These are phyloP conservation scores for Zaprionus kolodkinae DNA, from an alignment of 1,140 invertebrate species.

Conservation along the genomic window DNA sequence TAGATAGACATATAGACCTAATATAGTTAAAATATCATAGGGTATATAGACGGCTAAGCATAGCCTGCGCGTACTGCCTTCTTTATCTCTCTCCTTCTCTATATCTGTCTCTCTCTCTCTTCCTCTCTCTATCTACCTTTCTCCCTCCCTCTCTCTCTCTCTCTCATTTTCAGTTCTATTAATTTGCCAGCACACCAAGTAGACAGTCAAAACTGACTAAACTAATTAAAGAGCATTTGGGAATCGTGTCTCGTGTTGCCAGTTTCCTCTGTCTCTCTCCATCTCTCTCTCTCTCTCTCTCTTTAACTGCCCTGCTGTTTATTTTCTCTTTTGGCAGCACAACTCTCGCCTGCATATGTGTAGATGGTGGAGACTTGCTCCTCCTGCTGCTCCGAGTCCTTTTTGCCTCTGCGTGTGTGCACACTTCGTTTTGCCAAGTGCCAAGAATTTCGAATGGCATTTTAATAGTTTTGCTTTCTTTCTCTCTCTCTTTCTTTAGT, in stretches of 20 bases:
- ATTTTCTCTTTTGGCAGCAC: constrained; percentile 16
- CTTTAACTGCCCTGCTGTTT: not conserved
- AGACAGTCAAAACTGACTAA: constrained; percentile 8
- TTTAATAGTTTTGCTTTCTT: constrained; percentile 64
- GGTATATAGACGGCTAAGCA: too few species aligned
- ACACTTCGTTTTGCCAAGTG: constrained; percentile 43
- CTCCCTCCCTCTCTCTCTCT: not conserved
- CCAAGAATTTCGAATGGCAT: constrained; percentile 64
- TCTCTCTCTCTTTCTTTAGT: constrained; percentile 16
- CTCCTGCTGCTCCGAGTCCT: not conserved
- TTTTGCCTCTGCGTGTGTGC: constrained; percentile 15
- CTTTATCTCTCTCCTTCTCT: not conserved
- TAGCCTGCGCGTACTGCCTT: too few species aligned
- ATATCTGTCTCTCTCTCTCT: too few species aligned
- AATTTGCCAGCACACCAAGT: not conserved
- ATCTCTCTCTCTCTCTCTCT: not conserved
- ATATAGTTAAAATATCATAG: too few species aligned
- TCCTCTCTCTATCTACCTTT: not conserved
- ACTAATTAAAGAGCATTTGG: constrained; percentile 23
- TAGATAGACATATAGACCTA: too few species aligned
- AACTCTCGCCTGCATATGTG: constrained; percentile 16
- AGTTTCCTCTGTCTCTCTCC: not conserved
- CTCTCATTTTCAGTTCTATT: not conserved
- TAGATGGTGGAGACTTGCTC: not conserved
- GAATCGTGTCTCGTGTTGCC: not conserved